Evolutionary conservation across 2,113 vertebrate genomes (phyloP).

Genomic region (Brachyhypopomus occidentalis): DNA sequence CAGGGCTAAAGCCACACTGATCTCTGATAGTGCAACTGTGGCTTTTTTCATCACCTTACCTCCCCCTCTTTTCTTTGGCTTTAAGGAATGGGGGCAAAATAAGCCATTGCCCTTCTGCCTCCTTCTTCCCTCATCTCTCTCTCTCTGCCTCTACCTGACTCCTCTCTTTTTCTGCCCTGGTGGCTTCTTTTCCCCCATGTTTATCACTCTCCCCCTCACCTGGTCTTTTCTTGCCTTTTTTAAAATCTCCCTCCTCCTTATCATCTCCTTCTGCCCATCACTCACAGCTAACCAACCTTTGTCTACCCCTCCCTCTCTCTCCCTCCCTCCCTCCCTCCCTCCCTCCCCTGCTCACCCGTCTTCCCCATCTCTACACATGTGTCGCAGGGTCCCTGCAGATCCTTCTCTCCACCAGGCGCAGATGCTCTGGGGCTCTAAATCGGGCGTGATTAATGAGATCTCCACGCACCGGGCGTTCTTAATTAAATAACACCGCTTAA

Average conservation of each 20-base stretch:
- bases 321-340: constrained; percentile 6
- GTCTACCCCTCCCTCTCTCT: constrained; percentile 18
- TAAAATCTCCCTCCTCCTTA: constrained; percentile 43
- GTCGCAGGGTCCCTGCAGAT: constrained; percentile 55
- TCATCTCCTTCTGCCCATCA: constrained; percentile 14
- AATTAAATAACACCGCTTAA: constrained; percentile 91
- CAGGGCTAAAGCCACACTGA: constrained; percentile 5
- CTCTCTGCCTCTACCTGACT: constrained; percentile 3
- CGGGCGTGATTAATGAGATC: constrained; percentile 81
- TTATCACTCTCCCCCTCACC: background rate
- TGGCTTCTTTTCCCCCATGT: background rate
- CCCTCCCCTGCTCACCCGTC: constrained; percentile 10
- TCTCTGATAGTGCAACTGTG: constrained; percentile 34
- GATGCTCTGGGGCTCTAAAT: constrained; percentile 68
- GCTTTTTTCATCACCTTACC: constrained; percentile 36
- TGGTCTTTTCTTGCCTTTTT: constrained; percentile 30
- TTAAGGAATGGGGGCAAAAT: constrained; percentile 1
- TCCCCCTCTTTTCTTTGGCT: constrained; percentile 6
- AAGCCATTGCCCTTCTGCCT: constrained; percentile 33
- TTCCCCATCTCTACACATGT: constrained; percentile 49
- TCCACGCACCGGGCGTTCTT: constrained; percentile 73
- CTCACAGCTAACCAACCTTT: constrained; percentile 5
- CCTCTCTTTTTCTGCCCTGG: background rate
- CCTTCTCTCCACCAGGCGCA: constrained; percentile 61
- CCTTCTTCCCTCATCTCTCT: background rate